Evolutionary conservation across 1,140 invertebrate genomes (phyloP).

Genomic region (Wiebesia pumilae): DNA sequence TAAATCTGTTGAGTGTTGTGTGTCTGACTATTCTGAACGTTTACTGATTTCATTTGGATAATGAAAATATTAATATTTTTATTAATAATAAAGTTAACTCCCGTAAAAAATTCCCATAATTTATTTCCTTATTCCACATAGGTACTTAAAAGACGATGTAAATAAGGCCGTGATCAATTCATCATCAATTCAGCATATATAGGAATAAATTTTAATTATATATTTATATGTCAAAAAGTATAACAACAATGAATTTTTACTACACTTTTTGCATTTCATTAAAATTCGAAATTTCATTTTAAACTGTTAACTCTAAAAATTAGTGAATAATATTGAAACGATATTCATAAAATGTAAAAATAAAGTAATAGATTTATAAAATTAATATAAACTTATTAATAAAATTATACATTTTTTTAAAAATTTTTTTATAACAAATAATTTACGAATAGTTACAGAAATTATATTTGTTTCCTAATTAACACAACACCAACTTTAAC

Average conservation of each 20-base stretch:
- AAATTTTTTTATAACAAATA: not conserved
- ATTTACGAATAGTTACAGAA: not conserved
- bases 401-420: not conserved
- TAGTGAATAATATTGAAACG: not conserved
- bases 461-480: slow-evolving; percentile 1
- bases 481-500: not conserved
- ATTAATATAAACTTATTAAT: not conserved
- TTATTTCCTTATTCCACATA: slow-evolving; percentile 25
- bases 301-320: too few species aligned
- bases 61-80: slow-evolving; percentile 7
- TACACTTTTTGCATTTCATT: too few species aligned
- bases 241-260: too few species aligned
- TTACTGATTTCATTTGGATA: slow-evolving; percentile 3
- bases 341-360: not conserved
- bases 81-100: slow-evolving; percentile 30
- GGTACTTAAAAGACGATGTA: slow-evolving; percentile 18
- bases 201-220: too few species aligned
- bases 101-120: slow-evolving; percentile 7
- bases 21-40: not conserved
- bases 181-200: not conserved
- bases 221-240: too few species aligned
- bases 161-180: not conserved
- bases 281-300: too few species aligned
- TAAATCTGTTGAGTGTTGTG: not conserved
- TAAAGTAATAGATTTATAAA: not conserved